Evolutionary conservation across 1,140 invertebrate genomes (phyloP), one percentile per base, ranked within the genome.

Genomic region (Ladona fulva): DNA sequence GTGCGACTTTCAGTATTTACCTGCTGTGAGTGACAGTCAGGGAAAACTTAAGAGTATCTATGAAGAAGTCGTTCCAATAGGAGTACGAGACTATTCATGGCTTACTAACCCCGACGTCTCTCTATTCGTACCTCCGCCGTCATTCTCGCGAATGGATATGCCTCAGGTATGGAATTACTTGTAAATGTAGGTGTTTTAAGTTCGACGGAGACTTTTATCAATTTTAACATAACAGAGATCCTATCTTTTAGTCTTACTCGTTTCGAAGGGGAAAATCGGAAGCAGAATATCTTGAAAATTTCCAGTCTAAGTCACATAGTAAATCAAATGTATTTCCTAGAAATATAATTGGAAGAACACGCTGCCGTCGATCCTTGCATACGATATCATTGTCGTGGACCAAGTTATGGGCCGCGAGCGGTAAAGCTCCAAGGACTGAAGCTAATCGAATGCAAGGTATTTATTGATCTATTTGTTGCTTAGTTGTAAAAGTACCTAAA

Each of bases 1-100:
- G 78, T 92, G 90, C 85, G 96, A 98, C 85, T 97, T 95, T 85
- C 96, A 97, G 86, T 97, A 92, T 85, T 84, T 97, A 74, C 95
- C 96, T 25, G 87, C 84, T 77, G 83, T 83, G 77, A 81, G 84
- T 42, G 80, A 76, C 29, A 37, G 19, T 78, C 78, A 84, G 81
- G 81, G 83, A 80, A 80, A 84, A 80, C 80, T 86, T 66, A 86
- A 89, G 78, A 91, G 88, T 81, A 86, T 92, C 19, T 89, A 93
- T 80, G 87, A 92, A 25, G 85, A 89, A 73, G 86, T 96, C 73
- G 84, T 92, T 80, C 92, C 93, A 8, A 84, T 84, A 5, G 88
- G 89, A 59, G 81, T 91, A 42, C 88, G 89, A 59, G 83, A 87
- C 66, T 82, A 87, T 76, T 85, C 89, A 74, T 93, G 91, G 87